phyloP scores from a whole-genome alignment of 2,113 vertebrate genomes.

The Marcusenius ussheri region DNA sequence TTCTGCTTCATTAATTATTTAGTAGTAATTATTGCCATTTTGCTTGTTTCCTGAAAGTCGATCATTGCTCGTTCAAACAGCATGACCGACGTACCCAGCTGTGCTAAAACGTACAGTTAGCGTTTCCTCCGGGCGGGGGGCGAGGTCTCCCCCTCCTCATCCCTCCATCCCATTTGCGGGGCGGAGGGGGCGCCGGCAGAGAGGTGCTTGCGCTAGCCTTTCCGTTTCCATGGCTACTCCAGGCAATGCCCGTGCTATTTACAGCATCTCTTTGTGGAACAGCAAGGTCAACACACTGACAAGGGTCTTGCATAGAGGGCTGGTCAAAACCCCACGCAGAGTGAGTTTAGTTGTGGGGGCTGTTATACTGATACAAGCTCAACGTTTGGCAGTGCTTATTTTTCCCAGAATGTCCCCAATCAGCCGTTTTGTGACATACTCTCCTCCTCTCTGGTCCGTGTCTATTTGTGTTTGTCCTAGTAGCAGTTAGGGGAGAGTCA shows the following conservation, averaged over 20 bases:
- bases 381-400: not conserved
- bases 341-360: not conserved
- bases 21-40: not conserved
- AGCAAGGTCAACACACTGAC: not conserved
- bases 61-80: not conserved
- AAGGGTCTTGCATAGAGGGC: not conserved
- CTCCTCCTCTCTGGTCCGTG: not conserved
- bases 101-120: not conserved
- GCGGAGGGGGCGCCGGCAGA: not conserved
- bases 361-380: not conserved
- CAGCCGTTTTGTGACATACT: not conserved
- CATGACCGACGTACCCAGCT: not conserved
- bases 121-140: not conserved
- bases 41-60: not conserved
- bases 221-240: conserved; percentile 54
- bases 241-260: conserved; percentile 25
- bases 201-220: conserved; percentile 7
- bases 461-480: conserved; percentile 13
- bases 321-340: not conserved
- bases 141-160: not conserved
- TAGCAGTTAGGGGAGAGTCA: conserved; percentile 1
- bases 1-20: not conserved
- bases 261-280: conserved; percentile 23
- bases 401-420: not conserved
- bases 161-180: not conserved